These are phyloP conservation scores for Andrena minutula DNA, from an alignment of 2,888 invertebrate species.

Conservation along the genomic window DNA sequence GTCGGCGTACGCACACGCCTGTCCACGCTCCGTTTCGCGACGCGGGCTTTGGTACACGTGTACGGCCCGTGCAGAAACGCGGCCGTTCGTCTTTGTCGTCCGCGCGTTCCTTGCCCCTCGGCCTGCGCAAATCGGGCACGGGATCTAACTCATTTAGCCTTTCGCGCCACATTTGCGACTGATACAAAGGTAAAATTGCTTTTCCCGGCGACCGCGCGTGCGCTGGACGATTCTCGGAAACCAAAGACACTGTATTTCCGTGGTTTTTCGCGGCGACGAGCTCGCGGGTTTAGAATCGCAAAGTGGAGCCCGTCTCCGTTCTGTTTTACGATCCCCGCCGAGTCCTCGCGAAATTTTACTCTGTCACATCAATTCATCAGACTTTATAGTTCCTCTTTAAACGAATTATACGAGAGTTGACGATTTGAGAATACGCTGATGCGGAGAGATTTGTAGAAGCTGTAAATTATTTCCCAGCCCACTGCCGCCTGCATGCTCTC, in stretches of 20 bases:
- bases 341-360: too few species aligned
- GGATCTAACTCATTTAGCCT: conserved; percentile 17
- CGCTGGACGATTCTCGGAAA: neutral
- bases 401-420: too few species aligned
- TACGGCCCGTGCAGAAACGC: conserved; percentile 11
- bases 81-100: conserved; percentile 34
- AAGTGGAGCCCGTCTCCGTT: too few species aligned
- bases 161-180: conserved; percentile 28
- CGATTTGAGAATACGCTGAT: too few species aligned
- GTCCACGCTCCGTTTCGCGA: neutral
- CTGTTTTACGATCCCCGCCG: too few species aligned
- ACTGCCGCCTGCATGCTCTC: too few species aligned
- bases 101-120: neutral
- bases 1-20: conserved; percentile 5
- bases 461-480: too few species aligned
- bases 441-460: too few species aligned
- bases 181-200: conserved; percentile 9
- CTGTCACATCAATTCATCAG: too few species aligned
- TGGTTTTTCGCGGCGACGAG: neutral
- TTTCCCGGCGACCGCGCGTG: neutral
- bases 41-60: conserved; percentile 20
- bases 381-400: too few species aligned
- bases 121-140: conserved; percentile 33
- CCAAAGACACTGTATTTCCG: neutral
- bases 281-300: too few species aligned